Evolutionary conservation across 1,140 invertebrate species (phyloP), one percentile per base, ranked within the genome.

Genomic region (Tetragnatha versicolor): DNA sequence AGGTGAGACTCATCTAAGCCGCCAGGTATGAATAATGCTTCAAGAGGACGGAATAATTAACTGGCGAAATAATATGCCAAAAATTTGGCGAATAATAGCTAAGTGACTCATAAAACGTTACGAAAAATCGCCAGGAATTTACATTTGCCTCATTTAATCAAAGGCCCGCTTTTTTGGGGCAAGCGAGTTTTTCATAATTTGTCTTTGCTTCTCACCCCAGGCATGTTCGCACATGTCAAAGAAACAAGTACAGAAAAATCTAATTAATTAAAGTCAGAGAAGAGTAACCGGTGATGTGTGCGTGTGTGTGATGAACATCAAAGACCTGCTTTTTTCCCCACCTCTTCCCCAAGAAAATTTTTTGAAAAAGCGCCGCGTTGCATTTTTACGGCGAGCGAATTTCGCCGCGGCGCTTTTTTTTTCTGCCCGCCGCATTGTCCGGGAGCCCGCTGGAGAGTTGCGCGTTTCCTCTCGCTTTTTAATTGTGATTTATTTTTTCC

Each of bases 231-330:
- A n/a, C 29, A 51, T 51, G 65, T 53, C 45, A 75, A 47, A 39
- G 60, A 76, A 76, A 65, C 60, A 65, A 65, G 60, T 53, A 29
- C 60, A 65, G 73, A 65, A 76, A 76, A 76, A 76, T 66, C 73
- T 66, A 76, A 76, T 76, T 76, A 76, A 76, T 76, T 76, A 65
- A 76, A 76, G 58, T 76, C 73, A 53, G 58, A 53, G 60, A 53
- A 76, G 60, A 76, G 60, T 65, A 65, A 35, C 45, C 6, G 53
- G 60, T 66, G 61, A n/a, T n/a, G n/a, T n/a, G n/a, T n/a, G n/a
- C n/a, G n/a, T n/a, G n/a, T n/a, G n/a, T n/a, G n/a, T n/a, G n/a
- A 65, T 35, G 73, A 76, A 49, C 73, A 65, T 76, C 73, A 76
- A 76, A 76, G 73, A 65, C 37, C 27, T n/a, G 31, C 60, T 76